These are phyloP conservation scores for Istiophorus platypterus DNA, from an alignment of 2,113 vertebrate species.

Conservation along the genomic window DNA sequence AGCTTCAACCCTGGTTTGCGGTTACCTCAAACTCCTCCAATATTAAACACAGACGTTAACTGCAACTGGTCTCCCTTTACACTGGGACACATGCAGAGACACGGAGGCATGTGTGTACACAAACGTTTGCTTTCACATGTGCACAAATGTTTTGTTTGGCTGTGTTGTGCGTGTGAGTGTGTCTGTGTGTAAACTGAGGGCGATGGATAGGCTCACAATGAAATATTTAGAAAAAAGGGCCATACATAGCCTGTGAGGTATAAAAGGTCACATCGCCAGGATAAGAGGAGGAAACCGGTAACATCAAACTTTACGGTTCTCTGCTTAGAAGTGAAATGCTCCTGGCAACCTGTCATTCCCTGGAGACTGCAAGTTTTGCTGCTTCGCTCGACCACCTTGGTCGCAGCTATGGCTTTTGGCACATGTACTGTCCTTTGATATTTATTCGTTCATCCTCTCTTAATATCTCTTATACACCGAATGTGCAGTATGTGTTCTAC, in stretches of 20 bases:
- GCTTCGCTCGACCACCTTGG: not conserved
- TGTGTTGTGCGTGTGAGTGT: slow-evolving; percentile 24
- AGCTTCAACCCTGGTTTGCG: slow-evolving; percentile 75
- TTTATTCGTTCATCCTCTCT: not conserved
- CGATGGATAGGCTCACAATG: slow-evolving; percentile 56
- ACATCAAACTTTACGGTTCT: slow-evolving; percentile 22
- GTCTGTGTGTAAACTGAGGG: slow-evolving; percentile 61
- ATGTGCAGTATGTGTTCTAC: not conserved
- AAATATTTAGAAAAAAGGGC: slow-evolving; percentile 78
- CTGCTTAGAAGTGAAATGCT: not conserved
- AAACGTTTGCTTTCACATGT: not conserved
- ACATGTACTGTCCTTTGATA: not conserved
- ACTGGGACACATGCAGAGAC: slow-evolving; percentile 45
- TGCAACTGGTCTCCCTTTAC: slow-evolving; percentile 81
- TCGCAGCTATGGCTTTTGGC: not conserved
- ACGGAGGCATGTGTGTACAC: not conserved
- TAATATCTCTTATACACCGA: not conserved
- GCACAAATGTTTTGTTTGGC: not conserved
- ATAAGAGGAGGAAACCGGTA: slow-evolving; percentile 23
- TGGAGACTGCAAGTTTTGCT: not conserved
- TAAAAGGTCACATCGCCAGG: slow-evolving; percentile 47
- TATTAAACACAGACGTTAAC: slow-evolving; percentile 85
- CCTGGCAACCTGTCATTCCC: not conserved
- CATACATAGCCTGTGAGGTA: slow-evolving; percentile 51
- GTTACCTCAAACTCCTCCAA: slow-evolving; percentile 84